Conservation (phyloP, 1,140 invertebrate genomes). For the Centruroides vittatus region DNA sequence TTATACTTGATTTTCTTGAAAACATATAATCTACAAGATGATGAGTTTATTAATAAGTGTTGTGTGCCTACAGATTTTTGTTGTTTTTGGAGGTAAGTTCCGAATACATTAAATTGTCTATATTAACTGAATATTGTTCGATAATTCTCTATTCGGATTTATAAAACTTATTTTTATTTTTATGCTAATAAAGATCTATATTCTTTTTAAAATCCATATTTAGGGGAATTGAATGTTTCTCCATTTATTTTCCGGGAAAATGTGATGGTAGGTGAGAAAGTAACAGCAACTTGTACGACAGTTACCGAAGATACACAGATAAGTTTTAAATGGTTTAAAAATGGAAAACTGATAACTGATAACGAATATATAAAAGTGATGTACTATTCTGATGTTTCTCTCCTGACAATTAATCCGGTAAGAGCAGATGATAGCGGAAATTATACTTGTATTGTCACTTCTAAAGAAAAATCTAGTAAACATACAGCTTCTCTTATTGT, state of each 20-base stretch:
- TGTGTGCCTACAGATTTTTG: no score
- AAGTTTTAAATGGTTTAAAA: background rate
- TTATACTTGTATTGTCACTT: constrained; percentile 30
- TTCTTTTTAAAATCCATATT: no score
- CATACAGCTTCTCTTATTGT: constrained; percentile 28
- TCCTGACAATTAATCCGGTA: constrained; percentile 2
- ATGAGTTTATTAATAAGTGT: no score
- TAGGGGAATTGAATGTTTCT: background rate
- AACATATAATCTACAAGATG: no score
- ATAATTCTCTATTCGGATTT: no score
- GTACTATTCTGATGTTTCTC: background rate
- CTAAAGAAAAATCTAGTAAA: constrained; percentile 24
- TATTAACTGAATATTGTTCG: no score
- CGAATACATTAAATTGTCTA: no score
- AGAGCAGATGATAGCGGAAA: constrained; percentile 19
- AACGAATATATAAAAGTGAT: constrained; percentile 2
- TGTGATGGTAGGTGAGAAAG: constrained; percentile 5
- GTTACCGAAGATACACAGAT: background rate
- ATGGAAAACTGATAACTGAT: background rate
- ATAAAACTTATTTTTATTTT: no score
- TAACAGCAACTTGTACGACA: constrained; percentile 7
- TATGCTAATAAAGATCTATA: no score
- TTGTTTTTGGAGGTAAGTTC: no score
- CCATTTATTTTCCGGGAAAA: constrained; percentile 6
- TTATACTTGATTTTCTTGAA: no score